A percentile compares a stretch with the other conserved stretches of the same genome.
phyloP scores from a whole-genome alignment of 2,113 vertebrate genomes.

The Vanacampus margaritifer region DNA sequence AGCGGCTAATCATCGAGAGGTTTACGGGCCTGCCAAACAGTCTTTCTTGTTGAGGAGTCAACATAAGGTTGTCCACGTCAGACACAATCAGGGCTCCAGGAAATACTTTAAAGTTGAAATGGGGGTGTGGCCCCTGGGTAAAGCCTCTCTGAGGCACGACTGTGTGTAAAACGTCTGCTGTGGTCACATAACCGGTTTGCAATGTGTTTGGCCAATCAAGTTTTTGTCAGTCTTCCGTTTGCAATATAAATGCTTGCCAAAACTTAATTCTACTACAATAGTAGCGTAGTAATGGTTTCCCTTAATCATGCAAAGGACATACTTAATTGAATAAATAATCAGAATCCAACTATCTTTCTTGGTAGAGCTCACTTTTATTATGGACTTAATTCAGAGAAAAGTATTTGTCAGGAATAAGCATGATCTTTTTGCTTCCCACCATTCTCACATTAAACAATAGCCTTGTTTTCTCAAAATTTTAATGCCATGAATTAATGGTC shows the following conservation, averaged over 20 bases:
- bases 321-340: not conserved
- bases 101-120: not conserved
- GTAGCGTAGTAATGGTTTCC: not conserved
- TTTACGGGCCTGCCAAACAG: not conserved
- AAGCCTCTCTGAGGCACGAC: not conserved
- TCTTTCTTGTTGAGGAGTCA: not conserved
- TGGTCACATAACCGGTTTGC: slow-evolving; percentile 7
- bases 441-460: not conserved
- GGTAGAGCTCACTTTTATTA: not conserved
- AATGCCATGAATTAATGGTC: no score
- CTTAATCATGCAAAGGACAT: not conserved
- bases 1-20: not conserved
- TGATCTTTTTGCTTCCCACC: not conserved
- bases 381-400: not conserved
- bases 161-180: not conserved
- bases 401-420: not conserved
- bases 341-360: not conserved
- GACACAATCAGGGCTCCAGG: not conserved
- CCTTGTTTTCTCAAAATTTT: not conserved
- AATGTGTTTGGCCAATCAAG: not conserved
- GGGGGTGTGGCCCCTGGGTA: slow-evolving; percentile 6
- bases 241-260: not conserved
- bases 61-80: not conserved
- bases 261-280: not conserved
- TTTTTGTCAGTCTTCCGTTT: not conserved